phyloP scores from a whole-genome alignment of 1,140 invertebrate genomes.

The Nilaparvata lugens region DNA sequence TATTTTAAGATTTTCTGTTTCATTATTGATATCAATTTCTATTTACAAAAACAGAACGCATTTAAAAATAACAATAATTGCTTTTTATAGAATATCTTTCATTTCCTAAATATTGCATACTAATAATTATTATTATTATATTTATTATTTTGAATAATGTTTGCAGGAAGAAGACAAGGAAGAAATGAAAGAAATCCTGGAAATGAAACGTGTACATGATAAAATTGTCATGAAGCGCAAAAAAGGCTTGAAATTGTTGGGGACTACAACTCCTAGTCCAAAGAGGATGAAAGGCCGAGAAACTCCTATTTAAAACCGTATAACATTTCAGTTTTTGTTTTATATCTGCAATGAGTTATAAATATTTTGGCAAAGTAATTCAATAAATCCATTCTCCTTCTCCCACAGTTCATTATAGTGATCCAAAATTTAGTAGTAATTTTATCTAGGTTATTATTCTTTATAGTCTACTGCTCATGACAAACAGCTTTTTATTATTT shows the following conservation, averaged over 20 bases:
- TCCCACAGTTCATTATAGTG: too few relatives aligned
- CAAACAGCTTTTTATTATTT: too few relatives aligned
- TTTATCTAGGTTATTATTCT: too few relatives aligned
- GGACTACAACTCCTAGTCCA: slow-evolving; percentile 15
- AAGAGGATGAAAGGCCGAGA: background rate
- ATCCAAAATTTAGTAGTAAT: too few relatives aligned
- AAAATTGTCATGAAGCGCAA: slow-evolving; percentile 58
- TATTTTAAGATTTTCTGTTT: too few relatives aligned
- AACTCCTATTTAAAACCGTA: background rate
- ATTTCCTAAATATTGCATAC: background rate
- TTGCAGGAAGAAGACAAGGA: slow-evolving; percentile 80
- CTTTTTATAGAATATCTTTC: background rate
- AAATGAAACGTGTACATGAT: slow-evolving; percentile 80
- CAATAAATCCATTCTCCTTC: too few relatives aligned
- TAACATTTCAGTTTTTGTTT: too few relatives aligned
- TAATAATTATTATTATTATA: background rate
- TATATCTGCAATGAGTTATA: too few relatives aligned
- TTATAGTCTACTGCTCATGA: too few relatives aligned
- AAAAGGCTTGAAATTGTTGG: slow-evolving; percentile 23
- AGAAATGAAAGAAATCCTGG: slow-evolving; percentile 87
- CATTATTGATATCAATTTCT: too few relatives aligned
- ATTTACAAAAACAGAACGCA: background rate
- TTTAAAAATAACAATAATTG: background rate
- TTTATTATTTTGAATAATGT: background rate
- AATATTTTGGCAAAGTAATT: too few relatives aligned